These are phyloP conservation scores for Geophilus truncorum DNA, from an alignment of 2,888 invertebrate genomes.

Conservation along the genomic window DNA sequence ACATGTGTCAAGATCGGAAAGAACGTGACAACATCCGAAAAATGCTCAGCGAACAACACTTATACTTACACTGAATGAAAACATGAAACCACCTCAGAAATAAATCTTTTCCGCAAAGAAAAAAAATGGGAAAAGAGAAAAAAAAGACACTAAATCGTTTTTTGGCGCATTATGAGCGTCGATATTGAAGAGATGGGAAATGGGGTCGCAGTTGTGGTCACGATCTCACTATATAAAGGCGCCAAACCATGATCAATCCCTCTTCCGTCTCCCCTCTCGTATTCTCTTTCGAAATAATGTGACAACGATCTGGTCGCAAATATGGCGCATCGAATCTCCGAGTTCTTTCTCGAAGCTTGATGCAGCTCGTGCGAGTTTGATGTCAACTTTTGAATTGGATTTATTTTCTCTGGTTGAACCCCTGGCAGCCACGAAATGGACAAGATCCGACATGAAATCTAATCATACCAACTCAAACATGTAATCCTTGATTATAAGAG, in stretches of 20 bases:
- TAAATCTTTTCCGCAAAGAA: neutral
- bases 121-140: neutral
- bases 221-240: neutral
- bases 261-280: neutral
- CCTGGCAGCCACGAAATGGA: neutral
- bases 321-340: neutral
- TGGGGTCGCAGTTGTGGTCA: neutral
- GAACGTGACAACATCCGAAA: neutral
- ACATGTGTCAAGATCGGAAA: neutral
- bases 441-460: constrained; percentile 21
- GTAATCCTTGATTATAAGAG: constrained; percentile 3
- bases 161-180: constrained; percentile 6
- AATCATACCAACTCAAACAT: constrained; percentile 1
- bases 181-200: neutral
- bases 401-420: neutral
- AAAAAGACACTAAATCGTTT: neutral
- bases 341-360: neutral
- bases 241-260: neutral
- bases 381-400: constrained; percentile 23
- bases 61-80: neutral
- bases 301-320: constrained; percentile 18
- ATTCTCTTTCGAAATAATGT: neutral
- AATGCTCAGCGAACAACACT: neutral
- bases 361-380: neutral
- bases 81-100: neutral